Evolutionary conservation across 2,888 invertebrate species (phyloP).

Genomic region (Myopa testacea): DNA sequence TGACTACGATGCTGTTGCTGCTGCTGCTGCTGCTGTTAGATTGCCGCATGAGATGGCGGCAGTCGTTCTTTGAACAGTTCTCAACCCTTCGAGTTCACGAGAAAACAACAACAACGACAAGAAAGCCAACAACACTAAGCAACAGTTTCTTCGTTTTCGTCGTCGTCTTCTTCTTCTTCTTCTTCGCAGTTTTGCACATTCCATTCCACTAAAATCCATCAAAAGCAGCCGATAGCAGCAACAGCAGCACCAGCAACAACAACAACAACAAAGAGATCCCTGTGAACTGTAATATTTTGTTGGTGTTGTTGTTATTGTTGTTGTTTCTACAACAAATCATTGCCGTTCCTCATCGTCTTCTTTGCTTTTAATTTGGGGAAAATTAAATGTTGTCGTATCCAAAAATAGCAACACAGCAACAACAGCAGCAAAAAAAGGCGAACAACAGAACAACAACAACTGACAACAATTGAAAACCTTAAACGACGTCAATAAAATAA

Average conservation of each 20-base stretch:
- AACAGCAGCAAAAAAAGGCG: neutral
- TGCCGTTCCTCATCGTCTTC: neutral
- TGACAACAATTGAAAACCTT: neutral
- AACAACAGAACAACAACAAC: neutral
- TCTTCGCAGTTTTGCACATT: neutral
- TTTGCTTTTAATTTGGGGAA: neutral
- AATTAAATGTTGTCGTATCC: neutral
- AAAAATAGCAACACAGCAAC: neutral
- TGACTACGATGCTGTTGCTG: neutral
- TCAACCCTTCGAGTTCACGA: slow-evolving; percentile 9
- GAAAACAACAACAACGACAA: slow-evolving; percentile 12
- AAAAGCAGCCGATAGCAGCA: neutral
- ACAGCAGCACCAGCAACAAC: neutral
- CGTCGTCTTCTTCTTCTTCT: neutral
- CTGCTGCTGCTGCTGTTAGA: slow-evolving; percentile 4
- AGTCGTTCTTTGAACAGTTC: slow-evolving; percentile 8
- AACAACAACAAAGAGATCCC: neutral
- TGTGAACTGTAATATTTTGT: neutral
- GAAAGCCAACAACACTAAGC: neutral
- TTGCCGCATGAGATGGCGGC: neutral
- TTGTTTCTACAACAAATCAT: neutral
- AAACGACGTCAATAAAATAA: neutral
- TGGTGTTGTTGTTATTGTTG: neutral
- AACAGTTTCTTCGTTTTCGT: neutral
- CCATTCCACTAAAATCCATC: slow-evolving; percentile 14